Evolutionary conservation across 2,888 invertebrate genomes (phyloP), one percentile per base, ranked within the genome.

Genomic region (Cryptocephalus moraei): DNA sequence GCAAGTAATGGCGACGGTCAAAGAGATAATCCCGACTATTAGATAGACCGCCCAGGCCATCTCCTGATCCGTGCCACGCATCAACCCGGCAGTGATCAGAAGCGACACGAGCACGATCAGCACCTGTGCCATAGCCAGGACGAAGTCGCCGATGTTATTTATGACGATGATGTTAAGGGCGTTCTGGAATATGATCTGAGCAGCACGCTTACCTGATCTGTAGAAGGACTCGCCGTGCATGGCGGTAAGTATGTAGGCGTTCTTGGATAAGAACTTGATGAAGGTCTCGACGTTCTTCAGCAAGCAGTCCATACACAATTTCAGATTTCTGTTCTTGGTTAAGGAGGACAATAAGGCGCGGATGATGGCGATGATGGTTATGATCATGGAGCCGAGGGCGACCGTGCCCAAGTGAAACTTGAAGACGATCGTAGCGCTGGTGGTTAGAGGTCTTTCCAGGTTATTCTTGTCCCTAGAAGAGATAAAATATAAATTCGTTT

Each of bases 151-250:
- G 38, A 63, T 56, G 33, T 44, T 60, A 44, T 62, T 63, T 1
- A 64, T 43, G 1, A 59, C 58, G 8, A 58, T 51, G 31, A 62
- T 53, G 42, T 59, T 59, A 2, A 53, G 49, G 1, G 53, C 53
- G 46, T 64, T 62, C 11, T 59, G 50, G 11, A 60, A 45, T 8
- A 64, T 52, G 13, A 64, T 54, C 41, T 56, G 56, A 12, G 60
- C 58, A 1, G 62, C 64, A 36, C 63, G 53, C 43, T 58, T 59
- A 9, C 62, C 62, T 31, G 62, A 62, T 49, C 56, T 57, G 38
- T 56, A 56, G 45, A 62, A 63, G 1, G 61, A 52, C 49, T 59
- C 54, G n/a, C 62, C 62, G 33, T 64, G 64, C 53, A 64, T 57
- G 3, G 62, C 60, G 10, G 61, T 64, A 43, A 58, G 45, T 45